Conservation (phyloP, 1,140 invertebrate genomes). For the Antheraea pernyi region DNA sequence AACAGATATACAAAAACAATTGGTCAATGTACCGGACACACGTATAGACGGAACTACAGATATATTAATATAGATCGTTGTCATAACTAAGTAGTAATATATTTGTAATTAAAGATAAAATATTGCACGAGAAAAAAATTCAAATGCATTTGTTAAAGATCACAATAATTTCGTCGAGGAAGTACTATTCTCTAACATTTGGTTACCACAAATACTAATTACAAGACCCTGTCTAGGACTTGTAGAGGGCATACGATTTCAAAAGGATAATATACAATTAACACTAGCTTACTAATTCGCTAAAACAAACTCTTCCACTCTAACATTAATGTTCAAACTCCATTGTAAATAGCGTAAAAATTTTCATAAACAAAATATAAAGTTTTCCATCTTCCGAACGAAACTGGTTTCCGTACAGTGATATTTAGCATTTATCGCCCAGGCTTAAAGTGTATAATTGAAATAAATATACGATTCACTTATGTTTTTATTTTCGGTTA, state of each 20-base stretch:
- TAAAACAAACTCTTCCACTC: conserved; percentile 17
- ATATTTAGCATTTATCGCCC: background rate
- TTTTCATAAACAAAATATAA: background rate
- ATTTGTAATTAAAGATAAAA: background rate
- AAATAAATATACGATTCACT: background rate
- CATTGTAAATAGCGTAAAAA: conserved; percentile 17
- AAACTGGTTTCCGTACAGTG: background rate
- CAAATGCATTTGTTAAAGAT: background rate
- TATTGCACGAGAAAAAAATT: too few species aligned
- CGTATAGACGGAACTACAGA: too few species aligned
- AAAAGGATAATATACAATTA: conserved; percentile 6
- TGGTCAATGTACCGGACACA: too few species aligned
- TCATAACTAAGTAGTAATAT: too few species aligned
- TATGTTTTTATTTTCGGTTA: conserved; percentile 36
- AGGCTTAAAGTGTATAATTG: background rate
- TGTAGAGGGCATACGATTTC: background rate
- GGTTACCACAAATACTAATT: background rate
- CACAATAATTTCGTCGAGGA: background rate
- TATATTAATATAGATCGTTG: too few species aligned
- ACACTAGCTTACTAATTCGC: conserved; percentile 12
- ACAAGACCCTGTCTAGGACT: background rate
- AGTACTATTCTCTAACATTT: background rate
- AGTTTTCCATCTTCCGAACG: background rate
- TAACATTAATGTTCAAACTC: conserved; percentile 24
- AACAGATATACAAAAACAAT: too few species aligned